Evolutionary conservation across 2,888 invertebrate species (phyloP).

Genomic region (Geotrupes spiniger): DNA sequence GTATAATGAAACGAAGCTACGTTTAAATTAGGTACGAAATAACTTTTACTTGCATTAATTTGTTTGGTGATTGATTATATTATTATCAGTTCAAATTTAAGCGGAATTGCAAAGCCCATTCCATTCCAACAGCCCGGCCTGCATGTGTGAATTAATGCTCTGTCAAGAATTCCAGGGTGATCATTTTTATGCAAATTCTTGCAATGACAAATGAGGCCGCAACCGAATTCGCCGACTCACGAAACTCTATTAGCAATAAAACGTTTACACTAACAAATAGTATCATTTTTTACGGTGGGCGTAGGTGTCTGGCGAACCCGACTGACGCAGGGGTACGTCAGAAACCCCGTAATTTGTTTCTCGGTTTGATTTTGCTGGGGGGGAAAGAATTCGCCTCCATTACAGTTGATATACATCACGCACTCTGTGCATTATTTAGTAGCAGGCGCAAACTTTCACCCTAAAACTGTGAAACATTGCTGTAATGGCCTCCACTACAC

Average conservation of each 20-base stretch:
- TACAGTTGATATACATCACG: conserved; percentile 45
- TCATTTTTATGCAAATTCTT: conserved; percentile 2
- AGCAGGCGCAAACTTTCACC: conserved; percentile 42
- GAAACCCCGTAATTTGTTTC: conserved; percentile 32
- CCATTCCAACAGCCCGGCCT: too few species aligned
- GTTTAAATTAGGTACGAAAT: too few species aligned
- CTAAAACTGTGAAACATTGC: conserved; percentile 45
- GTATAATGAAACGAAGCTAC: too few species aligned
- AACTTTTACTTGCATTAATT: too few species aligned
- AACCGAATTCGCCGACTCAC: conserved; percentile 12
- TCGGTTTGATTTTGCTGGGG: conserved; percentile 41
- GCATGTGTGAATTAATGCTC: too few species aligned
- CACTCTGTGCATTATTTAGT: conserved; percentile 47
- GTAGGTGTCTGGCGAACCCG: background rate
- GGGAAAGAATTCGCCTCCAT: conserved; percentile 38
- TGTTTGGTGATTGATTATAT: too few species aligned
- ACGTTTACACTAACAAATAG: conserved; percentile 16
- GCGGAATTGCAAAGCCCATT: too few species aligned
- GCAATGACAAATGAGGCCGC: conserved; percentile 3
- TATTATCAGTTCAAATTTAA: too few species aligned
- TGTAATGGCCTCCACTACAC: conserved; percentile 43
- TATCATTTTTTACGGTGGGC: conserved; percentile 10
- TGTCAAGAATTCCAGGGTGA: background rate
- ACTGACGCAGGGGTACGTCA: conserved; percentile 5
- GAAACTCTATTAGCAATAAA: conserved; percentile 14